phyloP scores from a whole-genome alignment of 2,888 invertebrate species.

The Hololepta plana region DNA sequence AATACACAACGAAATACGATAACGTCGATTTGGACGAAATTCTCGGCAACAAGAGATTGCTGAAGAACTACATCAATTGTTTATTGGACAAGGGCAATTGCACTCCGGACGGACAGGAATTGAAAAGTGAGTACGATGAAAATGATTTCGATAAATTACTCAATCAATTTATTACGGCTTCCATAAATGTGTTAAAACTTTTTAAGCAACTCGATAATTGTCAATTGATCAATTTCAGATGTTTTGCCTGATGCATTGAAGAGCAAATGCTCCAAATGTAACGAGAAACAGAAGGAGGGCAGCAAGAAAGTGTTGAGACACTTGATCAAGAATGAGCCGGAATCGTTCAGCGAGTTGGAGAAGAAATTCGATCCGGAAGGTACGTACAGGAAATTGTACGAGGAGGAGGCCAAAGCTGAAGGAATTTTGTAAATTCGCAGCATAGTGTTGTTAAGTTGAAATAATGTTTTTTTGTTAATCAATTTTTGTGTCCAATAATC shows the following conservation, averaged over 20 bases:
- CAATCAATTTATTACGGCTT: neutral
- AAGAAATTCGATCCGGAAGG: constrained; percentile 52
- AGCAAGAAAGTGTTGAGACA: constrained; percentile 45
- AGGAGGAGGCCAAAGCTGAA: constrained; percentile 30
- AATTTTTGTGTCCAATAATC: too few relatives aligned
- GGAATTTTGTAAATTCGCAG: too few relatives aligned
- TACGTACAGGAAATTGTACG: constrained; percentile 44
- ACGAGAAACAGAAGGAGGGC: constrained; percentile 41
- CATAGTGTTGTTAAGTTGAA: too few relatives aligned
- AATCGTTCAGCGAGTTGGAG: constrained; percentile 43
- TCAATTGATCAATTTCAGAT: constrained; percentile 21
- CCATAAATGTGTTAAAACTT: neutral
- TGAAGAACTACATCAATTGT: constrained; percentile 27
- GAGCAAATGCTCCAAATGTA: constrained; percentile 49
- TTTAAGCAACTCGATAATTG: neutral
- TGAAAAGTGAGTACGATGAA: constrained; percentile 40
- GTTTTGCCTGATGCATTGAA: constrained; percentile 52
- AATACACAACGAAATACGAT: constrained; percentile 45
- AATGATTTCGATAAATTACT: constrained; percentile 2
- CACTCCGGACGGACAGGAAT: constrained; percentile 47
- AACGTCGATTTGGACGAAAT: constrained; percentile 50
- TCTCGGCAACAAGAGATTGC: constrained; percentile 40
- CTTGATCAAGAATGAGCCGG: constrained; percentile 44
- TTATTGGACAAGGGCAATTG: constrained; percentile 44
- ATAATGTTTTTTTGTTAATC: too few relatives aligned